phyloP scores from a whole-genome alignment of 2,113 vertebrate species.

The Hydropotes inermis region DNA sequence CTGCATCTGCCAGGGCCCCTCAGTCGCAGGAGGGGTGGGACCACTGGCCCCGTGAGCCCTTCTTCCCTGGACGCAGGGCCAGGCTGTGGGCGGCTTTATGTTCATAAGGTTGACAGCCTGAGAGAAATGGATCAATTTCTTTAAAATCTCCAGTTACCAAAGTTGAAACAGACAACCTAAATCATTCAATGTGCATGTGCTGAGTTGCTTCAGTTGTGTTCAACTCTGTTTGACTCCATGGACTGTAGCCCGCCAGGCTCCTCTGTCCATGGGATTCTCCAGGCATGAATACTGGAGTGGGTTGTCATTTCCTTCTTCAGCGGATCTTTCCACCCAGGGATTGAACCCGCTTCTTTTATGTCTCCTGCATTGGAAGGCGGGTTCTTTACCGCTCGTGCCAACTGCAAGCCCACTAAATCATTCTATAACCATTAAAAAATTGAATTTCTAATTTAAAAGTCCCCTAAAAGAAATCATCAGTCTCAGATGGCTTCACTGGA shows the following conservation, averaged over 20 bases:
- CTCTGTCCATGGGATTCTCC: not conserved
- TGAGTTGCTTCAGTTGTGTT: not conserved
- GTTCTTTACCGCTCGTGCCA: not conserved
- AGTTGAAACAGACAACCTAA: not conserved
- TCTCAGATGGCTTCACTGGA: not conserved
- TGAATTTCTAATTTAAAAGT: not conserved
- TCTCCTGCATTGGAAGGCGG: not conserved
- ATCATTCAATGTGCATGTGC: not conserved
- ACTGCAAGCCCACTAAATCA: not conserved
- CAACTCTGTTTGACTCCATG: not conserved
- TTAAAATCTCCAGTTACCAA: not conserved
- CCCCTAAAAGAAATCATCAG: not conserved
- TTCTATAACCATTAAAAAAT: not conserved
- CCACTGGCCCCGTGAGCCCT: not conserved
- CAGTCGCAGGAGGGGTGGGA: not conserved
- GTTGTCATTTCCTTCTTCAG: not conserved
- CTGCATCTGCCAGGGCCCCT: not conserved
- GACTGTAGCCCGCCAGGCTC: not conserved
- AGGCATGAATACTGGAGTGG: not conserved
- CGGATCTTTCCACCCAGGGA: not conserved
- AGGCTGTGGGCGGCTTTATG: not conserved
- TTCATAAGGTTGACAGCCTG: not conserved
- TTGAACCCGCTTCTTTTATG: fast-evolving
- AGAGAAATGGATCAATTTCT: not conserved
- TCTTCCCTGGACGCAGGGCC: not conserved